These are phyloP conservation scores for Sycobia sp. DNA, from an alignment of 1,140 invertebrate genomes.

Conservation along the genomic window DNA sequence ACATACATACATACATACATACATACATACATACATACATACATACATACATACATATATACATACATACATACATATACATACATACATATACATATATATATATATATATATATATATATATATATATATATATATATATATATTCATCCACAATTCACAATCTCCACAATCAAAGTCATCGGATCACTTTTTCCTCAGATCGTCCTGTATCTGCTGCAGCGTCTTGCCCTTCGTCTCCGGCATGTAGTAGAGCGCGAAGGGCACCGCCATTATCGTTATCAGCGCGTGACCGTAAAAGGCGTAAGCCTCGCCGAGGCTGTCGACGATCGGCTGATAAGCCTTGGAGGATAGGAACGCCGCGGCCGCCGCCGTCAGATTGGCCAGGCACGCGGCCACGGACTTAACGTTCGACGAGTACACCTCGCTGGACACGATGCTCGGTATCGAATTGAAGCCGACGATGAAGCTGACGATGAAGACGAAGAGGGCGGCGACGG, in stretches of 20 bases:
- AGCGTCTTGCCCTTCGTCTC: conserved; percentile 83
- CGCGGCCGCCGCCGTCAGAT: conserved; percentile 71
- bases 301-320: conserved; percentile 56
- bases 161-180: too few species aligned
- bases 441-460: conserved; percentile 72
- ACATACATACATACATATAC: too few species aligned
- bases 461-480: conserved; percentile 45
- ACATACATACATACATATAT: too few species aligned
- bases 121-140: too few species aligned
- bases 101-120: too few species aligned
- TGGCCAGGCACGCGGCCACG: conserved; percentile 70
- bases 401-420: conserved; percentile 72
- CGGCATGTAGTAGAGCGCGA: conserved; percentile 69
- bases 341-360: conserved; percentile 76
- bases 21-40: too few species aligned
- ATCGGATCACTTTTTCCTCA: conserved; percentile 6
- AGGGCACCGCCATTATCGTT: conserved; percentile 68
- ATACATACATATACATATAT: too few species aligned
- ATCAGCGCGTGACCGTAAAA: conserved; percentile 35
- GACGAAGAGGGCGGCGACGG: conserved; percentile 34
- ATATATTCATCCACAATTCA: too few species aligned
- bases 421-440: conserved; percentile 74
- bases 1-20: too few species aligned
- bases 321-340: conserved; percentile 68
- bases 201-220: conserved; percentile 47